Conservation (phyloP, 2,797 vertebrate genomes). For the Pipistrellus pipistrellus region DNA sequence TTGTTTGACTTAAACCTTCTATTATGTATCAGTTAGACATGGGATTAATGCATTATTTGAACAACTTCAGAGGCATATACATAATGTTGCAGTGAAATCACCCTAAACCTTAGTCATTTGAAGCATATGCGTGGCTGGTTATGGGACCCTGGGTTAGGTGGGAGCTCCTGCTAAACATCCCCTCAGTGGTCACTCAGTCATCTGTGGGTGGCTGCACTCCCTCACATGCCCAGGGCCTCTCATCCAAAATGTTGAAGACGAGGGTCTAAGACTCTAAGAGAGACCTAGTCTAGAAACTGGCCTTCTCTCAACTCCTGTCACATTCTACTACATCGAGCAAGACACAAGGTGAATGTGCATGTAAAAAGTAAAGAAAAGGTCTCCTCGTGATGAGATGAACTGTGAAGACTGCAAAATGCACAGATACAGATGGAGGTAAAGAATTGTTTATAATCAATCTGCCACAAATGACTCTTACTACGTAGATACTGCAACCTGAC, state of each 20-base stretch:
- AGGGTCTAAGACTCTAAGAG: not conserved
- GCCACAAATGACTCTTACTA: not conserved
- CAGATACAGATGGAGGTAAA: not conserved
- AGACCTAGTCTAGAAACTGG: not conserved
- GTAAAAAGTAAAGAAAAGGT: not conserved
- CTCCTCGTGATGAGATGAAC: not conserved
- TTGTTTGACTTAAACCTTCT: not conserved
- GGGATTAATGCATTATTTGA: not conserved
- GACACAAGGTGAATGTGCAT: not conserved
- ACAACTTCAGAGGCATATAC: not conserved
- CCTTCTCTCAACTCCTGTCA: not conserved
- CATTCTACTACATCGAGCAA: not conserved
- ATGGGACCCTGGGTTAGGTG: not conserved
- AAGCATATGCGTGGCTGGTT: not conserved
- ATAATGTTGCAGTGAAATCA: not conserved
- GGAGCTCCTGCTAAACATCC: not conserved
- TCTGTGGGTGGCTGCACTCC: not conserved
- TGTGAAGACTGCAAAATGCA: not conserved
- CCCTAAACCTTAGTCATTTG: not conserved
- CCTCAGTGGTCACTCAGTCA: not conserved
- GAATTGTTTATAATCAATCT: not conserved
- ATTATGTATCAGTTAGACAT: not conserved
- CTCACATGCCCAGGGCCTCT: not conserved
- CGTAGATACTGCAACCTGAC: not conserved
- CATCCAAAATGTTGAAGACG: not conserved